These are phyloP conservation scores for Deroplatys truncata DNA, from an alignment of 2,888 invertebrate genomes.

Conservation along the genomic window DNA sequence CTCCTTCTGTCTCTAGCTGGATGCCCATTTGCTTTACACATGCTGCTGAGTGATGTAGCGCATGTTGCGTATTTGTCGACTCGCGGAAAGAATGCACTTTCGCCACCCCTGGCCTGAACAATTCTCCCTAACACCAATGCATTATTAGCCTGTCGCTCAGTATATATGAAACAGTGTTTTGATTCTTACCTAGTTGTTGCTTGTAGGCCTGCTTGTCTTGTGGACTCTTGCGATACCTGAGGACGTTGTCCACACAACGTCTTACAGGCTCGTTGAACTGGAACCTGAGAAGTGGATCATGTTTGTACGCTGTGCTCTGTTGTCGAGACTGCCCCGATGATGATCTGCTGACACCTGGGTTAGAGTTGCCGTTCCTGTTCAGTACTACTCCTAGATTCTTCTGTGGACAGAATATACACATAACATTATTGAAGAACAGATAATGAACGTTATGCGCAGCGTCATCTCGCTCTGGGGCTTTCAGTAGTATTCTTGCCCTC, in stretches of 20 bases:
- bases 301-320: slow-evolving; percentile 42
- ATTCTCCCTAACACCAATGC: no score
- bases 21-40: no score
- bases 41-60: no score
- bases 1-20: no score
- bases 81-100: no score
- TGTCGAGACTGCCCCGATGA: slow-evolving; percentile 37
- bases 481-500: no score
- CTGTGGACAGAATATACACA: neutral
- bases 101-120: no score
- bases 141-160: no score
- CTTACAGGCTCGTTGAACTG: slow-evolving; percentile 57
- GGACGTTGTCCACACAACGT: slow-evolving; percentile 63
- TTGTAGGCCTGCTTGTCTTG: slow-evolving; percentile 55
- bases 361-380: slow-evolving; percentile 38
- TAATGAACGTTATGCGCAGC: no score
- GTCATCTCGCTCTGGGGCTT: no score
- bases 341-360: slow-evolving; percentile 35
- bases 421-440: no score
- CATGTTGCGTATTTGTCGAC: no score
- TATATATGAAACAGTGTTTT: neutral
- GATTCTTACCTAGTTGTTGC: slow-evolving; percentile 54
- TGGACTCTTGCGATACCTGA: slow-evolving; percentile 60
- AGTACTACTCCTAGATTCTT: neutral
- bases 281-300: slow-evolving; percentile 62